Evolutionary conservation across 1,140 invertebrate genomes (phyloP), one percentile per base, ranked within the genome.

Genomic region (Apis laboriosa): DNA sequence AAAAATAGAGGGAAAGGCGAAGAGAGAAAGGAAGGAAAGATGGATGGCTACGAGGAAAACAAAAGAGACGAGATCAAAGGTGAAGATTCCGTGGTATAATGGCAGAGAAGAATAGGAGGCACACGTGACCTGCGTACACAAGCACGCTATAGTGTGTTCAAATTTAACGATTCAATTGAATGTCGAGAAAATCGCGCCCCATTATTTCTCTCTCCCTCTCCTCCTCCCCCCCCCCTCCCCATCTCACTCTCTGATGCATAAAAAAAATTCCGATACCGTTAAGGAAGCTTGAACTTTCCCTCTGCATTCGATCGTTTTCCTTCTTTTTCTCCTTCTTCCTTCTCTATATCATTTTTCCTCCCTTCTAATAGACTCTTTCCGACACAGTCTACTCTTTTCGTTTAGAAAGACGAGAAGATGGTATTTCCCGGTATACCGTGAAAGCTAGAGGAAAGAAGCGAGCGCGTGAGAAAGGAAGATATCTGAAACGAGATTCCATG

Each of bases 381-480:
- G 3, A 51, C 56, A n/a, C 24, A 28, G 19, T 64, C 9, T 17
- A 8, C 15, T 51, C 58, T 66, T 28, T 63, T 49, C n/a, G 60
- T 28, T 49, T 12, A 28, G 43, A 8, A 55, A 82, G 43, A 34
- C 67, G 43, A 21, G 61, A 63, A 55, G 55, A 8, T 71, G 43
- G 34, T 43, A 43, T 43, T 55, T 43, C 80, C 66, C 49, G 24
- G 55, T 55, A 28, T 12, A 43, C 72, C 58, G 70, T 68, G 84
- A 88, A 85, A 71, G 72, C 34, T 9, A 86, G 4, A 43, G 58
- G 28, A 79, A 83, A 43, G 34, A 68, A 66, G 63, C 63, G 79
- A 24, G 13, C 34, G 5, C 34, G 34, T 63, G 77, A 79, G 77
- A 79, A 71, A 71, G 56, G 49, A 43, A 12, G 21, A 58, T n/a